phyloP scores from a whole-genome alignment of 1,140 invertebrate species.

The Myzus persicae region DNA sequence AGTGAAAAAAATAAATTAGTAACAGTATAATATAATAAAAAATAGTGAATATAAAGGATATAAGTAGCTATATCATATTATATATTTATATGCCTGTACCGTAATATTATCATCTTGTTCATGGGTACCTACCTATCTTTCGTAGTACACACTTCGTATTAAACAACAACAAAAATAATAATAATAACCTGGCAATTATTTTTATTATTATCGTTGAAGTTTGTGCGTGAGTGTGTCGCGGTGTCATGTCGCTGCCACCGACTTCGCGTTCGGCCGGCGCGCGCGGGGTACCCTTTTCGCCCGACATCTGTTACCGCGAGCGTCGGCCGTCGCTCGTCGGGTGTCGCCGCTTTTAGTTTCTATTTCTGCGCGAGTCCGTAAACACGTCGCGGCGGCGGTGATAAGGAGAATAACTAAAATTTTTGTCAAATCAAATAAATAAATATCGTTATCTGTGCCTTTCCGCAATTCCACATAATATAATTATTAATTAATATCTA shows the following conservation, averaged over 20 bases:
- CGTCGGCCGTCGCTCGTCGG: not conserved
- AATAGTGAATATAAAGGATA: too few relatives aligned
- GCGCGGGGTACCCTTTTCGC: slow-evolving; percentile 37
- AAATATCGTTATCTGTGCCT: not conserved
- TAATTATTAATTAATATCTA: not conserved
- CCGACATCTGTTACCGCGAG: not conserved
- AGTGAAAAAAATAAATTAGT: too few relatives aligned
- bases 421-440: not conserved
- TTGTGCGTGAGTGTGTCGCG: not conserved
- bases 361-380: slow-evolving; percentile 41
- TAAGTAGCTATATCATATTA: too few relatives aligned
- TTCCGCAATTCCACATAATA: not conserved
- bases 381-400: slow-evolving; percentile 24
- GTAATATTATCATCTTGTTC: too few relatives aligned
- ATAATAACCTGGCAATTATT: not conserved
- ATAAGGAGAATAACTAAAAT: not conserved
- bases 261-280: not conserved
- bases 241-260: not conserved
- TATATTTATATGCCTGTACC: too few relatives aligned
- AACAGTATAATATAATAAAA: too few relatives aligned
- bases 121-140: too few relatives aligned
- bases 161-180: not conserved
- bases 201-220: not conserved
- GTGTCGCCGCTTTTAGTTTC: slow-evolving; percentile 41
- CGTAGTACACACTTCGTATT: too few relatives aligned